Percentiles rank a stretch among this genome's conserved stretches.
These are phyloP conservation scores for Cynodonichthys magdalenae DNA, from an alignment of 2,797 vertebrate species.

Conservation along the genomic window DNA sequence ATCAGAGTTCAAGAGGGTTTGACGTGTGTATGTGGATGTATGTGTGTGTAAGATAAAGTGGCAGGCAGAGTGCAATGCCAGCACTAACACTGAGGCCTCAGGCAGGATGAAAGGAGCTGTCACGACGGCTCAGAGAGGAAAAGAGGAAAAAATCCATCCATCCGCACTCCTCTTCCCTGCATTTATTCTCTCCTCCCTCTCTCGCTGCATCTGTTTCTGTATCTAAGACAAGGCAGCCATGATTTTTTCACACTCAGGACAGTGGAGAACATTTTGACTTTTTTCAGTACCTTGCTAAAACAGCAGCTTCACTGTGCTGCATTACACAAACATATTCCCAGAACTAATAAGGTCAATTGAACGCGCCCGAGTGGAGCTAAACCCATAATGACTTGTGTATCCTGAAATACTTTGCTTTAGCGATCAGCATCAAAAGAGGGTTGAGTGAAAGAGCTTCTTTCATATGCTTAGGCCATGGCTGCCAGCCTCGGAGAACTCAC, in stretches of 20 bases:
- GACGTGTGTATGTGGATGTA: conserved; percentile 33
- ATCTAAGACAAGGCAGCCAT: conserved; percentile 24
- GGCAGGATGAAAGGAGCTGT: conserved; percentile 84
- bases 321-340: conserved; percentile 52
- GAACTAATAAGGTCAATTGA: conserved; percentile 66
- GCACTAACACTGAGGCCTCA: conserved; percentile 78
- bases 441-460: conserved; percentile 83
- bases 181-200: conserved; percentile 62
- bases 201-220: conserved; percentile 18
- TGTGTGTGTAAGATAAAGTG: conserved; percentile 66
- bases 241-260: conserved; percentile 44
- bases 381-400: conserved; percentile 72
- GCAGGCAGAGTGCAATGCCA: conserved; percentile 75
- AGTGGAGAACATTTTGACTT: conserved; percentile 14
- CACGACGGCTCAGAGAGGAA: conserved; percentile 75
- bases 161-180: conserved; percentile 62
- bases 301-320: conserved; percentile 35
- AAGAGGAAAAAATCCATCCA: conserved; percentile 77
- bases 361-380: conserved; percentile 61
- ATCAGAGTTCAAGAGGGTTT: conserved; percentile 60
- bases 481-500: conserved; percentile 62
- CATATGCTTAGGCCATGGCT: conserved; percentile 79
- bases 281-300: conserved; percentile 9
- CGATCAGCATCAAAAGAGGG: conserved; percentile 78
- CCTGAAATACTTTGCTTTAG: conserved; percentile 79